These are phyloP conservation scores for Ganaspis brasiliensis DNA, from an alignment of 2,888 invertebrate species.

Conservation along the genomic window DNA sequence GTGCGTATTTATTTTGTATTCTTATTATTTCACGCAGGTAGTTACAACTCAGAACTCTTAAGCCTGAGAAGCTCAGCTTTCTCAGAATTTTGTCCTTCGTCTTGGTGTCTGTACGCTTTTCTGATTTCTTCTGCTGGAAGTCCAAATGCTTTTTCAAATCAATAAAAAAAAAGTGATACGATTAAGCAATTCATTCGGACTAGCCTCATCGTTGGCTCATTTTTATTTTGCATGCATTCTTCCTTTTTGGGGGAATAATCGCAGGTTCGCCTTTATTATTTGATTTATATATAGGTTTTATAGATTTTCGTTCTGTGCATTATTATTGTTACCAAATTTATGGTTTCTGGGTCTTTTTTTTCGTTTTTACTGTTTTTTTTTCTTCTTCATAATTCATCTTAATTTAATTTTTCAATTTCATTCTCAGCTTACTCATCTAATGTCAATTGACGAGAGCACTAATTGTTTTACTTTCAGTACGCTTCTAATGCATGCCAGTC, in stretches of 20 bases:
- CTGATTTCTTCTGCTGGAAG: constrained; percentile 39
- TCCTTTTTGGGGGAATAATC: constrained; percentile 17
- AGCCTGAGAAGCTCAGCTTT: constrained; percentile 47
- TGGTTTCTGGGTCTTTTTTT: neutral
- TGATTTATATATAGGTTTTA: neutral
- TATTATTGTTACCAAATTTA: neutral
- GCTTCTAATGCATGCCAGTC: constrained; percentile 31
- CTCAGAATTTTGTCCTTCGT: constrained; percentile 39
- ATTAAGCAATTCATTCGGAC: constrained; percentile 34
- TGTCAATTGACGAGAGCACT: constrained; percentile 6
- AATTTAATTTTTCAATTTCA: neutral
- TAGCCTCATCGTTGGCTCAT: constrained; percentile 27
- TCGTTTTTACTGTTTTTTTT: neutral
- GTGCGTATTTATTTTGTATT: constrained; percentile 49
- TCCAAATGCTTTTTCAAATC: constrained; percentile 34
- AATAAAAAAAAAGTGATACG: neutral
- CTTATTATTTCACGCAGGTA: constrained; percentile 48
- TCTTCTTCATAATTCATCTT: neutral
- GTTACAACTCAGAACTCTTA: constrained; percentile 44
- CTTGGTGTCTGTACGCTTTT: constrained; percentile 47
- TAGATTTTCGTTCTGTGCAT: neutral
- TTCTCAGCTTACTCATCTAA: constrained; percentile 17
- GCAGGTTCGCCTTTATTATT: constrained; percentile 40
- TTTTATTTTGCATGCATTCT: constrained; percentile 40
- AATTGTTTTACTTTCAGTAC: constrained; percentile 25